Evolutionary conservation across 2,113 vertebrate genomes (phyloP).

Genomic region (Hyla sarda): DNA sequence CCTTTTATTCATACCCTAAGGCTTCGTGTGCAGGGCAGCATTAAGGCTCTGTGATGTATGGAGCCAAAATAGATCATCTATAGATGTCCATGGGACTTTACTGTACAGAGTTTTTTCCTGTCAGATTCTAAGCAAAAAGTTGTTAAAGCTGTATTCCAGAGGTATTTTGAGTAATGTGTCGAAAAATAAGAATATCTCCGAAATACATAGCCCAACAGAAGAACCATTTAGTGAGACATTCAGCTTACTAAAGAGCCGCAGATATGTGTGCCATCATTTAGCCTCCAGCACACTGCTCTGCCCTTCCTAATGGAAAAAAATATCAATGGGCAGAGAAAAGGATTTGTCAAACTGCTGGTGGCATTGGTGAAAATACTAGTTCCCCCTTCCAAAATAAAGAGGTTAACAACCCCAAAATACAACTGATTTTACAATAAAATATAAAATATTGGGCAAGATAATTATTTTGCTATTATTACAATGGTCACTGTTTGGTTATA

Average conservation of each 20-base stretch:
- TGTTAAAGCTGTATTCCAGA: not conserved
- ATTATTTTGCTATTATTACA: not conserved
- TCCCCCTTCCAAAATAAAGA: not conserved
- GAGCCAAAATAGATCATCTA: not conserved
- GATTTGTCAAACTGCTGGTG: not conserved
- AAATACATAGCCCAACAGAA: not conserved
- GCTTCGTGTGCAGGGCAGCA: not conserved
- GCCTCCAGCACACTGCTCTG: not conserved
- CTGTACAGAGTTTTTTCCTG: not conserved
- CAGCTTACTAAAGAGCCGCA: not conserved
- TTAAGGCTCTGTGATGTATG: not conserved
- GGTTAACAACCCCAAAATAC: not conserved
- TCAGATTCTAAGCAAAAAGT: not conserved
- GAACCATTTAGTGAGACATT: not conserved
- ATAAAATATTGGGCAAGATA: not conserved
- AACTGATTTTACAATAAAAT: not conserved
- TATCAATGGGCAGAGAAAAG: not conserved
- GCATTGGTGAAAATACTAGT: not conserved
- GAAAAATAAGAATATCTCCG: too few relatives aligned
- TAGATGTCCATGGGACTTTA: not conserved
- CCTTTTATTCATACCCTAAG: too few relatives aligned
- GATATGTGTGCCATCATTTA: too few relatives aligned
- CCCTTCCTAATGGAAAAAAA: not conserved
- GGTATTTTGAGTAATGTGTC: not conserved
- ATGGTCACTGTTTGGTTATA: not conserved